A percentile compares a stretch with the other conserved stretches of the same genome.
Conservation (phyloP, 2,888 invertebrate genomes). For the Phymatocera aterrima region DNA sequence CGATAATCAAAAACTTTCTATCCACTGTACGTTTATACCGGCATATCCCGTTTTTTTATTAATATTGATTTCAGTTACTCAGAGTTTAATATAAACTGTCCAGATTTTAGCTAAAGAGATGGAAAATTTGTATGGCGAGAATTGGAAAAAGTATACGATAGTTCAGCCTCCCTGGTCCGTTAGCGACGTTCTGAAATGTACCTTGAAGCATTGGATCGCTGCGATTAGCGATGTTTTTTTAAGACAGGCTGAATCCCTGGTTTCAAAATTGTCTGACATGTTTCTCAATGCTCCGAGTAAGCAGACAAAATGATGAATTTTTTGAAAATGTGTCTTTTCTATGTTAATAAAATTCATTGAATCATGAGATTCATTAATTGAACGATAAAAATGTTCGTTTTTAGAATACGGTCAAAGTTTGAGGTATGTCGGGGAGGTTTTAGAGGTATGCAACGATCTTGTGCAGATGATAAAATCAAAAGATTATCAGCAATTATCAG, state of each 20-base stretch:
- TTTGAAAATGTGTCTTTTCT: too few species aligned
- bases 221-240: conserved; percentile 67
- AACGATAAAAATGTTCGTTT: conserved; percentile 22
- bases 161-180: conserved; percentile 71
- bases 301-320: conserved; percentile 9
- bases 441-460: conserved; percentile 63
- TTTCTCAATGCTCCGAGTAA: conserved; percentile 59
- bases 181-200: conserved; percentile 65
- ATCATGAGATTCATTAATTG: neutral
- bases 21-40: conserved; percentile 55
- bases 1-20: conserved; percentile 60
- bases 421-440: conserved; percentile 58
- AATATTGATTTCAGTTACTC: neutral
- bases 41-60: conserved; percentile 6
- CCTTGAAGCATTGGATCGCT: conserved; percentile 72
- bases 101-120: conserved; percentile 67
- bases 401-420: conserved; percentile 59
- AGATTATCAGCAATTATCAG: conserved; percentile 58
- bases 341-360: neutral
- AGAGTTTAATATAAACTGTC: conserved; percentile 11
- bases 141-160: conserved; percentile 66
- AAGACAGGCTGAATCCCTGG: conserved; percentile 57
- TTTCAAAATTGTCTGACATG: conserved; percentile 58
- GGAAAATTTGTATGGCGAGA: conserved; percentile 64
- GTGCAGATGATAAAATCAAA: conserved; percentile 60